Evolutionary conservation across 2,113 vertebrate genomes (phyloP), one percentile per base, ranked within the genome.

Genomic region (Phaethon lepturus): DNA sequence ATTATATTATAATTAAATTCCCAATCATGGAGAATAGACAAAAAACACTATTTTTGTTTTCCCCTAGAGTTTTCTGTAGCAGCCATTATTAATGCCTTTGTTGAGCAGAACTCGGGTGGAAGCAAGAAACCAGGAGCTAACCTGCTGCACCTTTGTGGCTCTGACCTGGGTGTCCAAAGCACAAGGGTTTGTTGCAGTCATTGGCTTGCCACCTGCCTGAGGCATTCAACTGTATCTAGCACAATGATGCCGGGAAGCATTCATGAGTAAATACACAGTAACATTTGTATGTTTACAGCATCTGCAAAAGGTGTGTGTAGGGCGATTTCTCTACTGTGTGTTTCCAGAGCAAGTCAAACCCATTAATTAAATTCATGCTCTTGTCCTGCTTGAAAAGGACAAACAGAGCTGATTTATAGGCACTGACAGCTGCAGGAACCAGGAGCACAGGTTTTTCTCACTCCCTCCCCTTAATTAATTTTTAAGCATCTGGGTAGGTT

Each of bases 281-380:
- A 88, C 58, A 83, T 91, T 60, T 83, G 38, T 82, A 40, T 52
- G 33, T 93, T 95, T 95, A 67, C 78, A 95, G 86, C 77, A 90
- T 90, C 88, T 95, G 84, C 8, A 4, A 76, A 87, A 97, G 81
- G 75, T 80, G 84, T 63, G 52, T 76, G 31, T 13, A 79, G 38
- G 49, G 63, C 1, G 0, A 59, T 63, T 85, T 60, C 75, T 88
- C 60, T 85, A 44, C 92, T 80, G 23, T 64, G 50, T 79, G 42
- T 87, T 96, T 96, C 62, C 77, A 95, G 77, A 95, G 86, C 58
- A 87, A 96, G 92, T 93, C 63, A 76, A 95, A 95, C 42, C 66
- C 80, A 91, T 96, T 88, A 93, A 96, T 95, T 95, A 91, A 93
- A 95, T 86, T 91, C 55, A 90, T 67, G 38, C 17, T 95, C 91